Evolutionary conservation across 2,113 vertebrate genomes (phyloP).

Genomic region (Saccopteryx leptura): DNA sequence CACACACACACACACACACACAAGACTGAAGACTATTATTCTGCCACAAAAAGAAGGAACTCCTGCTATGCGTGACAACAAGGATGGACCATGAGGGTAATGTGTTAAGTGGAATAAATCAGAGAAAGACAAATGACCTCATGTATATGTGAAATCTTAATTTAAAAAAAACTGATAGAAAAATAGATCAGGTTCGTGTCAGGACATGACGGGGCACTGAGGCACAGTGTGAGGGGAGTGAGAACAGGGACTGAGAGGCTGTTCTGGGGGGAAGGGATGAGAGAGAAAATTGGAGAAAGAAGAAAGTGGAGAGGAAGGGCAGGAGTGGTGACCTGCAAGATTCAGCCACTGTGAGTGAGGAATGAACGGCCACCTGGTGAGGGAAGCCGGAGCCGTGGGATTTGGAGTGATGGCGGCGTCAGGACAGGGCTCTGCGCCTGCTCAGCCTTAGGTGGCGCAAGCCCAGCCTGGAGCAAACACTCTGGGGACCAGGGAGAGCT

Average conservation of each 20-base stretch:
- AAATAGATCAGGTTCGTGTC: background rate
- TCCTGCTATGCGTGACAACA: background rate
- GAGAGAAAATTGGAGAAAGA: background rate
- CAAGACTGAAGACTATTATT: no score
- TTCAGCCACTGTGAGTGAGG: accelerated
- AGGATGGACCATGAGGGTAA: background rate
- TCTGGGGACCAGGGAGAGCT: background rate
- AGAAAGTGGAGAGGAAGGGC: background rate
- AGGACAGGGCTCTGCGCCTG: no score
- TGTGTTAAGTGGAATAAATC: background rate
- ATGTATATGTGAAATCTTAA: background rate
- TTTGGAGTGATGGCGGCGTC: accelerated
- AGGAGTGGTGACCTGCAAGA: background rate
- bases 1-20: no score
- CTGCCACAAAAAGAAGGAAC: background rate
- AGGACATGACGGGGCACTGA: background rate
- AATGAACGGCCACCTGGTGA: background rate
- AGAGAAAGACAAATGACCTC: background rate
- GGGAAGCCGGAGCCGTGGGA: background rate
- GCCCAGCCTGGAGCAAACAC: background rate
- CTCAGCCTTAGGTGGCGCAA: background rate
- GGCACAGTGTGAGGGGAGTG: background rate
- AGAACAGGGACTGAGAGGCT: background rate
- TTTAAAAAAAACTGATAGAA: background rate
- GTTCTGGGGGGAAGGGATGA: background rate